A percentile compares a stretch with the other conserved stretches of the same genome.
phyloP scores from a whole-genome alignment of 2,113 vertebrate genomes.

The Cyrtonyx montezumae region DNA sequence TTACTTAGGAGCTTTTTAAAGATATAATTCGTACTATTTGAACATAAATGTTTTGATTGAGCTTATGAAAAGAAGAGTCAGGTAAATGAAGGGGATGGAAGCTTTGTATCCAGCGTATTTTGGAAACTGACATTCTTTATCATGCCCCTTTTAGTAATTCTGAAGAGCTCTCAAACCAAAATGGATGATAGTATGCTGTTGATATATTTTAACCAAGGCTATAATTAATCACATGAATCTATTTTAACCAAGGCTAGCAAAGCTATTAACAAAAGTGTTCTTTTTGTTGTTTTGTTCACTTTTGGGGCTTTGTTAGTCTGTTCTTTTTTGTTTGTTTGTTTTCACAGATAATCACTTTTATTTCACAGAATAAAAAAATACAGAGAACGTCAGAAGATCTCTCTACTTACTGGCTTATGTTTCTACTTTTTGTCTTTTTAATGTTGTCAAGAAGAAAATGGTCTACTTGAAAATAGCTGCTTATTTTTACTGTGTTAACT shows the following conservation, averaged over 20 bases:
- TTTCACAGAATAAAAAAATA: accelerated
- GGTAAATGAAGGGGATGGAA: not conserved
- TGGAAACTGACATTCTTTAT: not conserved
- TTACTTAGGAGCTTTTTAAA: not conserved
- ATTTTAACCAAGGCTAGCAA: not conserved
- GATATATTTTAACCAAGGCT: not conserved
- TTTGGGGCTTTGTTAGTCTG: too few species aligned
- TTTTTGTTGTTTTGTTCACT: too few species aligned
- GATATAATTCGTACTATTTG: not conserved
- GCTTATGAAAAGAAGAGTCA: not conserved
- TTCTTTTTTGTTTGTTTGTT: accelerated
- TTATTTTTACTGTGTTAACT: not conserved
- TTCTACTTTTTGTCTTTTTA: not conserved
- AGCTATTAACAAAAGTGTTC: not conserved
- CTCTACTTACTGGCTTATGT: not conserved
- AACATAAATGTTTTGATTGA: not conserved
- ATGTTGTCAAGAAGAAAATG: not conserved
- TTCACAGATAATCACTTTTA: not conserved
- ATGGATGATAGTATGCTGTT: not conserved
- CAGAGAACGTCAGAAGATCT: not conserved
- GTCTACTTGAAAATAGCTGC: not conserved
- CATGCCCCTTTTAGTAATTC: not conserved
- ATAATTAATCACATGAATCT: not conserved
- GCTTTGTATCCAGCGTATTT: not conserved
- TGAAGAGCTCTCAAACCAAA: not conserved